Evolutionary conservation across 2,113 vertebrate species (phyloP), one percentile per base, ranked within the genome.

Genomic region (Misgurnus mizolepis): DNA sequence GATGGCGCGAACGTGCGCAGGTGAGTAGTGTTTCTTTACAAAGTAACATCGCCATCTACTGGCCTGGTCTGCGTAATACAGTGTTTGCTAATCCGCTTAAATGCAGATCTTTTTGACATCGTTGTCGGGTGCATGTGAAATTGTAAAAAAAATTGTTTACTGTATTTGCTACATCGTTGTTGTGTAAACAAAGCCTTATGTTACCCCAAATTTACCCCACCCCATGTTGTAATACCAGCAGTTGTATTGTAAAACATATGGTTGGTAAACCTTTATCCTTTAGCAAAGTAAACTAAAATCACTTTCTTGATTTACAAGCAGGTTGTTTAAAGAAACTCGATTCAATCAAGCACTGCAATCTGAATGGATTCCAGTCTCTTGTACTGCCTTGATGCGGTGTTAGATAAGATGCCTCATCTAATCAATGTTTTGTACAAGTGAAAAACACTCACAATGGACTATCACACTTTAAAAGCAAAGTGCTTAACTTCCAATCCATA

Each of bases 261-360:
- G n/a, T 0, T 17, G 61, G 65, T 71, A n/a, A 41, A 73, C 18
- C 7, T 15, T 1, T 22, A 41, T 17, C 9, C 14, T 43, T 58
- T 9, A 60, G 3, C 43, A 34, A 12, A 18, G 4, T 18, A 71
- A 22, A 22, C 22, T 22, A 22, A 71, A 5, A 41, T 11, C 27
- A 40, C 7, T 3, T 58, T 40, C 34, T 58, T 18, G 49, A 55
- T 39, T 10, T 14, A 22, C 11, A 34, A 0, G 49, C 49, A 79
- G 56, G 41, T 55, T 71, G 41, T 80, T 79, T 76, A 2, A 61
- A 27, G 22, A 27, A 71, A 74, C 49, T 82, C 74, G 5, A 73
- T 43, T 56, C 17, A 60, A 73, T n/a, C 71, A 73, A 18, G n/a
- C 0, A 45, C 55, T 27, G 71, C 11, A 22, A n/a, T 43, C 71